These are phyloP conservation scores for Hydropsyche betteni DNA, from an alignment of 2,888 invertebrate species.

Conservation along the genomic window DNA sequence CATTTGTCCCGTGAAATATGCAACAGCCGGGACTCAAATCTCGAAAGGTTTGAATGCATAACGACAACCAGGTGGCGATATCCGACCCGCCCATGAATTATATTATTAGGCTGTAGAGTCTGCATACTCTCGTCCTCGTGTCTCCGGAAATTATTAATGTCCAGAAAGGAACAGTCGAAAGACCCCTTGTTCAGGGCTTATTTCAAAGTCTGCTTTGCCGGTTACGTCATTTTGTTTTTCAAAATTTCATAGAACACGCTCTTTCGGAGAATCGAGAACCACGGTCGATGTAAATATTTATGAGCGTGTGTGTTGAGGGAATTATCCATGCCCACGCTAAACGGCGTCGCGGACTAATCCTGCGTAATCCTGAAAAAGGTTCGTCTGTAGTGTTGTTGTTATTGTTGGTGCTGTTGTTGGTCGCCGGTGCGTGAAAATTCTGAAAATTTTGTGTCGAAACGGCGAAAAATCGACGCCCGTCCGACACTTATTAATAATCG, in stretches of 20 bases:
- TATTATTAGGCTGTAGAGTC: slow-evolving; percentile 4
- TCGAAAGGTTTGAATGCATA: slow-evolving; percentile 16
- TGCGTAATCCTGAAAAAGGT: slow-evolving; percentile 45
- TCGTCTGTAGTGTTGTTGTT: slow-evolving; percentile 15
- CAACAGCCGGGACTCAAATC: neutral
- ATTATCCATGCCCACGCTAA: slow-evolving; percentile 13
- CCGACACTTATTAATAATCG: too few species aligned
- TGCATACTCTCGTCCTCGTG: slow-evolving; percentile 7
- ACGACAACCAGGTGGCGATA: slow-evolving; percentile 23
- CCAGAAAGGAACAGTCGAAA: slow-evolving; percentile 10
- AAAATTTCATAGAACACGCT: neutral
- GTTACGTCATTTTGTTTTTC: neutral
- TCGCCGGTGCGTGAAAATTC: too few species aligned
- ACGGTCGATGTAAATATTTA: slow-evolving; percentile 23
- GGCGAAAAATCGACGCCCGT: too few species aligned
- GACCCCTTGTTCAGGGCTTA: too few species aligned
- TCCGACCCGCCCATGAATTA: slow-evolving; percentile 23
- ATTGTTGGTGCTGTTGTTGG: too few species aligned
- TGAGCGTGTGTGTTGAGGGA: neutral
- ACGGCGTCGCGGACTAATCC: slow-evolving; percentile 30
- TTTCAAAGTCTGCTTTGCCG: too few species aligned
- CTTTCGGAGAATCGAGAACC: neutral
- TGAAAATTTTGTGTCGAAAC: too few species aligned
- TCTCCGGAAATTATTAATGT: slow-evolving; percentile 20
- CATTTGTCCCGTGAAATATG: slow-evolving; percentile 8